Conservation (phyloP, 2,113 vertebrate genomes). For the Trinectes maculatus region DNA sequence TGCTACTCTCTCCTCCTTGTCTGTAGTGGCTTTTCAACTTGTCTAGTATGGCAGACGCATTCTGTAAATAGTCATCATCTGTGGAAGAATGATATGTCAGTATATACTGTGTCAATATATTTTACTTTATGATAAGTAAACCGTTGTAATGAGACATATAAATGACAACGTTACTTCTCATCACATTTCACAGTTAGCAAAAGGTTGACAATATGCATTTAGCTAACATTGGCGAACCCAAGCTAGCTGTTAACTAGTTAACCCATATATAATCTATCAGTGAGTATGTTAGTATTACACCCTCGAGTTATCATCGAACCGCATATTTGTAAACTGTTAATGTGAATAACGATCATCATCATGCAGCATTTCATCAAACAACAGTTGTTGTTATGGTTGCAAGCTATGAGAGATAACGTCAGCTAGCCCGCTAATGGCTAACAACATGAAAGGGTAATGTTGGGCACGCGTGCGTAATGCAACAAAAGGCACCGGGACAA, state of each 20-base stretch:
- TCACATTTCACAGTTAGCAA: not conserved
- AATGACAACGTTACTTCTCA: not conserved
- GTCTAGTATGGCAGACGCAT: constrained; percentile 88
- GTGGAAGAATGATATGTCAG: constrained; percentile 51
- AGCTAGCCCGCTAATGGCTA: constrained; percentile 58
- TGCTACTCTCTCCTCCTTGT: constrained; percentile 85
- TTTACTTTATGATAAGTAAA: not conserved
- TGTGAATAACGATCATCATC: not conserved
- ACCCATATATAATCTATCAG: not conserved
- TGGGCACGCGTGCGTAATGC: not conserved
- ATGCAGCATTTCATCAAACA: constrained; percentile 29
- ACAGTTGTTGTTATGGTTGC: constrained; percentile 67
- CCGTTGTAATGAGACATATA: rapidly evolving
- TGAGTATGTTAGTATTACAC: rapidly evolving
- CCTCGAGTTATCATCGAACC: rapidly evolving
- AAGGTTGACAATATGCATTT: constrained; percentile 33
- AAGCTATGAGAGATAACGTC: constrained; percentile 45
- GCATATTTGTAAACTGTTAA: rapidly evolving
- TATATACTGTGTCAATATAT: no score
- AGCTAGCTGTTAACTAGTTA: constrained; percentile 23
- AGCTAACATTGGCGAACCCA: constrained; percentile 47
- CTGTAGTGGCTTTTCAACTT: constrained; percentile 86
- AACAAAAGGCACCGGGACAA: not conserved
- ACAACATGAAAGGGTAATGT: not conserved
- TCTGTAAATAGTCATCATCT: constrained; percentile 93